Evolutionary conservation across 2,888 invertebrate genomes (phyloP), one percentile per base, ranked within the genome.

Genomic region (Lycia hirtaria): DNA sequence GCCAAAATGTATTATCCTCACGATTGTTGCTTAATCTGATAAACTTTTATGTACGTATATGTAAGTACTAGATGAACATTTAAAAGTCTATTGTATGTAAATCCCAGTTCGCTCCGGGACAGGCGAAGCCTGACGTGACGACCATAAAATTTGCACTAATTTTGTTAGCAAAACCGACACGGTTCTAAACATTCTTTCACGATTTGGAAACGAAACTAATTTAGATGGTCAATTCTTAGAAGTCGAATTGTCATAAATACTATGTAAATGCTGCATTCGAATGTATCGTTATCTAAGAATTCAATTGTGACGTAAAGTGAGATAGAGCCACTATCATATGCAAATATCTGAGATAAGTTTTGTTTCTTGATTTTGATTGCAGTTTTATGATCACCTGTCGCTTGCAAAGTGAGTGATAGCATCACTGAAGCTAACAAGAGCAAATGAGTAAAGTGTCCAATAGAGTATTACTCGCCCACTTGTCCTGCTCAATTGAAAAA

Each of bases 401-500:
- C 65, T 67, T 56, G 43, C 63, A 59, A 64, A 69, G 65, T 69
- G 76, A 81, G 74, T 75, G 81, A 85, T 83, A 78, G 78, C 78
- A 79, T 76, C 76, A 68, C 64, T 72, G 68, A 69, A 53, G 60
- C 60, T 78, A 80, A 82, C 76, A 64, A 78, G 74, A 79, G 69
- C 67, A 84, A 58, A 86, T 78, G 73, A 83, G 79, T 76, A 80
- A 84, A 87, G 75, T 81, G 76, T 67, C 70, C 65, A 65, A 63
- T 56, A 59, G 71, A 60, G 67, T 67, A 76, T 78, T 77, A 75
- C 65, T 69, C 87, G 84, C 88, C 88, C 87, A 89, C 88, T 71
- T 75, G 69, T 71, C 58, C 62, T 22, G 57, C 71, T 84, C 83
- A 90, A 90, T 90, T 89, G 88, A 83, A 83, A 80, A 80, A 81